Evolutionary conservation across 1,140 invertebrate species (phyloP).

Genomic region (Drosophila ercepeae): DNA sequence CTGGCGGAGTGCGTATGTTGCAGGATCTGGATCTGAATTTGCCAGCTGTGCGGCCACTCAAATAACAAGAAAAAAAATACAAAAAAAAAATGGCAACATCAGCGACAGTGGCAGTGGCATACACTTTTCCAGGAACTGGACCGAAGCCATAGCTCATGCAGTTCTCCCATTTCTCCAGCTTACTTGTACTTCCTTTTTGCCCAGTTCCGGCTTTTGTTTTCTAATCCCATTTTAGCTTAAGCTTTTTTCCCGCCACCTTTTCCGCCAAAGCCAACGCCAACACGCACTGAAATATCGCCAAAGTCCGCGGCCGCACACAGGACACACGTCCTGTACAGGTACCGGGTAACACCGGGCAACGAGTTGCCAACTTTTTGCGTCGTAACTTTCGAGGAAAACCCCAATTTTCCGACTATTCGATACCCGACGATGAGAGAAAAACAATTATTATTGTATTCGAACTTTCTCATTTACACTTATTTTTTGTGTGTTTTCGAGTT

Average conservation of each 20-base stretch:
- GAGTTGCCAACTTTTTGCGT: slow-evolving; percentile 8
- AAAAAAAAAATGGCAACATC: slow-evolving; percentile 1
- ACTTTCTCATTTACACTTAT: too few species aligned
- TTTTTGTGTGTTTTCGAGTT: not conserved
- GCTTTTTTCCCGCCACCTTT: slow-evolving; percentile 73
- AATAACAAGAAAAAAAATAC: slow-evolving; percentile 51
- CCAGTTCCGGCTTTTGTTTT: slow-evolving; percentile 51
- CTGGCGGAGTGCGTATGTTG: slow-evolving; percentile 31
- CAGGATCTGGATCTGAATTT: slow-evolving; percentile 13
- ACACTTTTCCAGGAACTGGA: slow-evolving; percentile 47
- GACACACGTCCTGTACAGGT: slow-evolving; percentile 25
- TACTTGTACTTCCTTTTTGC: not conserved
- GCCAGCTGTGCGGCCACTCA: slow-evolving; percentile 73
- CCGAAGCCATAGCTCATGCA: slow-evolving; percentile 25
- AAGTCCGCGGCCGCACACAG: not conserved
- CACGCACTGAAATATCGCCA: slow-evolving; percentile 50
- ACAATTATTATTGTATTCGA: not conserved
- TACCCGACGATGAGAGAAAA: slow-evolving; percentile 17
- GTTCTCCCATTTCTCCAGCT: not conserved
- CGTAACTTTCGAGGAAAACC: slow-evolving; percentile 7
- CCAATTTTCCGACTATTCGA: slow-evolving; percentile 16
- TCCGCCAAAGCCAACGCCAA: slow-evolving; percentile 50
- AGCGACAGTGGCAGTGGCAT: slow-evolving; percentile 18
- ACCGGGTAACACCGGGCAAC: slow-evolving; percentile 8
- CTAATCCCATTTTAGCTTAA: slow-evolving; percentile 79